Conservation (phyloP, 2,797 vertebrate genomes). For the Eidolon dupreanum region DNA sequence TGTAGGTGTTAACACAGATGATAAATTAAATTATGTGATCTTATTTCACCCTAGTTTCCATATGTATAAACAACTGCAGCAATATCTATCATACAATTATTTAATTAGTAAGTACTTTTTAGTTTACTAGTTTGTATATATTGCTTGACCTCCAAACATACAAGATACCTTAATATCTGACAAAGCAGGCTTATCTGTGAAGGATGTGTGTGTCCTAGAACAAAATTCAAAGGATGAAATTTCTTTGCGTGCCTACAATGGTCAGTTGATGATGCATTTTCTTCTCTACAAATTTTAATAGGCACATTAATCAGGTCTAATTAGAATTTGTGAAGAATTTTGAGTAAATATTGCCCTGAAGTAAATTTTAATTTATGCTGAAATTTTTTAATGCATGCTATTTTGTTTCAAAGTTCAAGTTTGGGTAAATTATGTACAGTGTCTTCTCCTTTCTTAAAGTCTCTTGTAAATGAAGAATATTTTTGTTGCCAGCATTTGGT, state of each 20-base stretch:
- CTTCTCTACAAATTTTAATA: background rate
- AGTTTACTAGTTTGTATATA: background rate
- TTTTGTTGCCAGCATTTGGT: conserved; percentile 75
- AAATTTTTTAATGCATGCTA: conserved; percentile 55
- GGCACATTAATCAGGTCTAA: background rate
- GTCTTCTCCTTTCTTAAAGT: conserved; percentile 38
- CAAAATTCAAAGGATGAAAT: background rate
- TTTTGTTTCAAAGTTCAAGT: conserved; percentile 67
- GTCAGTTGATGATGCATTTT: background rate
- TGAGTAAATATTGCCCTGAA: background rate
- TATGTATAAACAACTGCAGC: background rate
- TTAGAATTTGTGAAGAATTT: background rate
- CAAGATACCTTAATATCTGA: background rate
- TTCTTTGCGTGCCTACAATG: background rate
- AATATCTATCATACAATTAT: conserved; percentile 16
- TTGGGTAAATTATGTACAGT: conserved; percentile 64
- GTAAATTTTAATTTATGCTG: conserved; percentile 57
- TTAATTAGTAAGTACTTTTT: background rate
- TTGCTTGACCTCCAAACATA: background rate
- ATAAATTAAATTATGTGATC: background rate
- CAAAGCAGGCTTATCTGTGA: background rate
- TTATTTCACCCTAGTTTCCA: background rate
- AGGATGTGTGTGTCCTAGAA: background rate
- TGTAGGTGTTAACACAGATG: conserved; percentile 38
- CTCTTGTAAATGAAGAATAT: conserved; percentile 57